Percentiles rank a stretch among this genome's conserved stretches.
These are phyloP conservation scores for Chirona hameri DNA, from an alignment of 2,888 invertebrate genomes.

Conservation along the genomic window DNA sequence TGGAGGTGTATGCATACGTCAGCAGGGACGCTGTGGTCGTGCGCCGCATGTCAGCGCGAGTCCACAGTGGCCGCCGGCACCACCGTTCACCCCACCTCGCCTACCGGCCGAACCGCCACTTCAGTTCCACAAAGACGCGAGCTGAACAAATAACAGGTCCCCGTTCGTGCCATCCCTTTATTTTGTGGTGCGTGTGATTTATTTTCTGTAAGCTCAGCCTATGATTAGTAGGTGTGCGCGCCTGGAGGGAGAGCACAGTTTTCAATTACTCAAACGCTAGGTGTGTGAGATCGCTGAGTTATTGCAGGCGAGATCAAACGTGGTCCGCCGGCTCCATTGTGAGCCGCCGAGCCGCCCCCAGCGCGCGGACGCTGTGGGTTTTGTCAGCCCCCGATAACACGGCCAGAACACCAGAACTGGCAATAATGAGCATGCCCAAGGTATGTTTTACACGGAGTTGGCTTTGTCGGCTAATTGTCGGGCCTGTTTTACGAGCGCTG, in stretches of 20 bases:
- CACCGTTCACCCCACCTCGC: not conserved
- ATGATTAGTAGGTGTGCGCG: slow-evolving; percentile 28
- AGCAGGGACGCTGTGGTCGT: not conserved
- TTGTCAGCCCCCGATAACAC: slow-evolving; percentile 12
- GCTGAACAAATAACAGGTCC: slow-evolving; percentile 24
- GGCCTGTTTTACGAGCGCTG: not conserved
- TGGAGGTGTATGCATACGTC: no score
- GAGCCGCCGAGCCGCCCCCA: not conserved
- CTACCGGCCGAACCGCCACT: not conserved
- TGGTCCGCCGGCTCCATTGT: not conserved
- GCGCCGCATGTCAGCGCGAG: not conserved
- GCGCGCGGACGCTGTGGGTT: not conserved
- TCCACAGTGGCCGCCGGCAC: not conserved
- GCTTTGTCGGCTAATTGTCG: slow-evolving; percentile 6
- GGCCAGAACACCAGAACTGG: not conserved
- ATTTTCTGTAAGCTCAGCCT: slow-evolving; percentile 7
- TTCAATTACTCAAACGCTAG: slow-evolving; percentile 28
- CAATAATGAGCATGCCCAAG: not conserved
- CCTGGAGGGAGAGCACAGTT: not conserved
- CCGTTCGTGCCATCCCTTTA: not conserved
- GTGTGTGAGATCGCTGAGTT: slow-evolving; percentile 13
- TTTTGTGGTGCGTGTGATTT: not conserved
- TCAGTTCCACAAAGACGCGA: not conserved
- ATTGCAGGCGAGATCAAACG: slow-evolving; percentile 11
- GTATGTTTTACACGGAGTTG: slow-evolving; percentile 5